phyloP scores from a whole-genome alignment of 1,140 invertebrate genomes.

The Eurosta solidaginis region DNA sequence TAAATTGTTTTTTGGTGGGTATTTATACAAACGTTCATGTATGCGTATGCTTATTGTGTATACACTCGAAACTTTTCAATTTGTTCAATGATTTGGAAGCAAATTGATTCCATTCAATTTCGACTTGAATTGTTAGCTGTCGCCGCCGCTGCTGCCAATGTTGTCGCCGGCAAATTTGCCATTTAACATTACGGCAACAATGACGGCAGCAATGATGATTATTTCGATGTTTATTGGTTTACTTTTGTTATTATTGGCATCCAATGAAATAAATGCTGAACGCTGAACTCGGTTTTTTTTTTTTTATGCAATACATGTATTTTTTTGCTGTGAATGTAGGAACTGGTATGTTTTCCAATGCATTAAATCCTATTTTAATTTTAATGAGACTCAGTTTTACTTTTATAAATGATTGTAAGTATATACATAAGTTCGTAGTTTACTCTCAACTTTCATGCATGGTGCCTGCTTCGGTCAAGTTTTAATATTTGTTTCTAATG shows the following conservation, averaged over 20 bases:
- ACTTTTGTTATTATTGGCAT: neutral
- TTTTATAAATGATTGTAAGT: no score
- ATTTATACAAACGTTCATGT: neutral
- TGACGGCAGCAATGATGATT: constrained; percentile 43
- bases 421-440: no score
- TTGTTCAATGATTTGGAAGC: constrained; percentile 59
- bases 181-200: neutral
- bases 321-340: neutral
- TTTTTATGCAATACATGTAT: neutral
- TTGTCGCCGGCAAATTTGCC: neutral
- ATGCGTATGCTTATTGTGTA: neutral
- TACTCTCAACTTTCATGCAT: no score
- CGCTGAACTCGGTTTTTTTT: no score
- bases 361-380: no score
- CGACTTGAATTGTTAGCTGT: constrained; percentile 45
- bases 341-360: no score
- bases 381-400: no score
- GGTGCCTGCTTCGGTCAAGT: no score
- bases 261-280: neutral
- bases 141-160: neutral
- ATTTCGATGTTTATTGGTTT: constrained; percentile 58
- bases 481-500: no score
- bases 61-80: constrained; percentile 48
- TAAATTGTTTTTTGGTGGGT: neutral
- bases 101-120: constrained; percentile 60